A percentile compares a stretch with the other conserved stretches of the same genome.
Conservation (phyloP, 2,113 vertebrate species). For the Miniopterus natalensis region DNA sequence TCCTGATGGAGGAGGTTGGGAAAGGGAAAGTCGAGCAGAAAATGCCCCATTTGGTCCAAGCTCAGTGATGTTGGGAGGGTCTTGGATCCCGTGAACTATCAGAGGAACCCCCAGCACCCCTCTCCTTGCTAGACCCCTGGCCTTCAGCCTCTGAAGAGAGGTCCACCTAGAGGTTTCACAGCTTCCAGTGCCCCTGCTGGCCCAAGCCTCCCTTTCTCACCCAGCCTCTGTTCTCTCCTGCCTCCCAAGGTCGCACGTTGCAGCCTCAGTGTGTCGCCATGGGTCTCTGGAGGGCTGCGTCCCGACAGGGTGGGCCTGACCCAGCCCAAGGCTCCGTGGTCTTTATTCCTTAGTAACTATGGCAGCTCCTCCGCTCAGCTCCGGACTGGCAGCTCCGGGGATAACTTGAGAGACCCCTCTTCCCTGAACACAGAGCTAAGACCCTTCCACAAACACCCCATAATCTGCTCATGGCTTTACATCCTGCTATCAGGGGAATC, state of each 20-base stretch:
- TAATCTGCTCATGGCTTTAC: background rate
- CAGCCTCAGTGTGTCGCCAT: background rate
- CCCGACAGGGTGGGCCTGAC: background rate
- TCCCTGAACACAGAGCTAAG: background rate
- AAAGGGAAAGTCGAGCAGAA: background rate
- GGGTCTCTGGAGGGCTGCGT: background rate
- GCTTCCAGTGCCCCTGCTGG: background rate
- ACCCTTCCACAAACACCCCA: background rate
- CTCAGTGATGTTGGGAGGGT: background rate
- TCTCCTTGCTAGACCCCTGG: background rate
- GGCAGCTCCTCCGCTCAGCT: too few relatives aligned
- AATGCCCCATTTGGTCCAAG: background rate
- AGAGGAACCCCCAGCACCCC: background rate
- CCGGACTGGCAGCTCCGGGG: background rate
- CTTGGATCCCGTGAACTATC: background rate
- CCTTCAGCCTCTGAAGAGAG: background rate
- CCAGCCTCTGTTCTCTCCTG: background rate
- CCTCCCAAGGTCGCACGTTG: background rate
- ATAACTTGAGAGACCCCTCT: background rate
- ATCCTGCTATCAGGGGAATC: background rate
- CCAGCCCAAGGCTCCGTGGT: rapidly evolving
- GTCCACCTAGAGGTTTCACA: background rate
- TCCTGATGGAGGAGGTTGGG: background rate
- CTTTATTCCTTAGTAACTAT: background rate
- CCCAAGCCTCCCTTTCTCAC: background rate